A percentile compares a stretch with the other conserved stretches of the same genome.
Evolutionary conservation across 2,113 vertebrate genomes (phyloP).

Genomic region (Merops nubicus): DNA sequence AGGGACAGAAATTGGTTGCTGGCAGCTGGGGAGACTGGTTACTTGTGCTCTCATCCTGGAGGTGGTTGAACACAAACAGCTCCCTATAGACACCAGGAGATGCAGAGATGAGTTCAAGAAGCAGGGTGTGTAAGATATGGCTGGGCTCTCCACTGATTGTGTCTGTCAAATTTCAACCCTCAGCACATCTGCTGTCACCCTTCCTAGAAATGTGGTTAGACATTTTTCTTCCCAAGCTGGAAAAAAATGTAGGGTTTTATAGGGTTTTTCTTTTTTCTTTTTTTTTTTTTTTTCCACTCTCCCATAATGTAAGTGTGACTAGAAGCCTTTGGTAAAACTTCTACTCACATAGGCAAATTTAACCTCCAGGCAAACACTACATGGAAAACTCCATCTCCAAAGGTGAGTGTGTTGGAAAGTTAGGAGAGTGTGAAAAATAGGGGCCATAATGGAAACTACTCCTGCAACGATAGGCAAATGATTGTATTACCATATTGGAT

Average conservation of each 20-base stretch:
- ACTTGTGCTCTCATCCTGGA: neutral
- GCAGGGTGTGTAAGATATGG: neutral
- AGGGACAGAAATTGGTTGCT: neutral
- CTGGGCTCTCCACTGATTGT: neutral
- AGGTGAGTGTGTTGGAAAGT: conserved; percentile 65
- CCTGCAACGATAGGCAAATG: neutral
- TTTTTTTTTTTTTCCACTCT: conserved; percentile 20
- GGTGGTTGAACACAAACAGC: neutral
- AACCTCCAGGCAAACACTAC: conserved; percentile 49
- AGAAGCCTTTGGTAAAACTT: neutral
- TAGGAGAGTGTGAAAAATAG: conserved; percentile 36
- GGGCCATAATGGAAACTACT: conserved; percentile 47
- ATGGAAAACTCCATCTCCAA: conserved; percentile 35
- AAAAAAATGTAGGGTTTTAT: neutral
- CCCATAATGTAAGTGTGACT: neutral
- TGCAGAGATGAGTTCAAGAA: neutral
- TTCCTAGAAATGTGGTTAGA: conserved; percentile 1
- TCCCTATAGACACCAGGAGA: neutral
- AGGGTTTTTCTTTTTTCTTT: too few species aligned
- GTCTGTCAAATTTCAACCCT: neutral
- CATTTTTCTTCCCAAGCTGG: neutral
- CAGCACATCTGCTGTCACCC: neutral
- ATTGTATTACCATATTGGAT: conserved; percentile 28
- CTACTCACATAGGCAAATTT: neutral
- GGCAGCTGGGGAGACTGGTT: neutral